Evolutionary conservation across 2,888 invertebrate species (phyloP).

Genomic region (Aphidius colemani): DNA sequence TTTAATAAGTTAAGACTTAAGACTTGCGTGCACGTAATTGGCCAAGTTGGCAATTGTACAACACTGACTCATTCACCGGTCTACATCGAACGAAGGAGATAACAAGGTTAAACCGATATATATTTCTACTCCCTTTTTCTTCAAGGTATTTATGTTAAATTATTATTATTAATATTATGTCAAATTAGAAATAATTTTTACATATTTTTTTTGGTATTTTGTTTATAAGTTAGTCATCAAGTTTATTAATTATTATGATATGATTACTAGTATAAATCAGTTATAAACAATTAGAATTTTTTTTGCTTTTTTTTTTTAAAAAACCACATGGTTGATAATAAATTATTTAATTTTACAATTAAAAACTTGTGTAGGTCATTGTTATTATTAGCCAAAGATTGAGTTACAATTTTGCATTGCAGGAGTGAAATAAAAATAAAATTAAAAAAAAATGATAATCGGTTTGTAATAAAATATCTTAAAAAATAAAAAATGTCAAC

Average conservation of each 20-base stretch:
- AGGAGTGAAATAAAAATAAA: background rate
- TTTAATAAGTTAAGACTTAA: too few relatives aligned
- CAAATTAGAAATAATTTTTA: background rate
- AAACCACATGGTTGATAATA: background rate
- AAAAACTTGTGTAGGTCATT: background rate
- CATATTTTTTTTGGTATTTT: too few relatives aligned
- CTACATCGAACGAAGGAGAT: constrained; percentile 10
- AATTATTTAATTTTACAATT: constrained; percentile 1
- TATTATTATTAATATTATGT: background rate
- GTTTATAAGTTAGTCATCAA: too few relatives aligned
- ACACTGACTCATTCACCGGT: background rate
- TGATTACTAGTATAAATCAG: background rate
- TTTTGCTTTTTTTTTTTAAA: background rate
- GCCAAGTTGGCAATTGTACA: constrained; percentile 10
- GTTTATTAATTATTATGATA: background rate
- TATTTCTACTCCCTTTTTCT: background rate
- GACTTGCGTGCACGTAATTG: background rate
- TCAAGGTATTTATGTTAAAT: background rate
- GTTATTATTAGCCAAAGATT: background rate
- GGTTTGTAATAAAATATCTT: too few relatives aligned
- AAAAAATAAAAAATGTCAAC: constrained; percentile 63
- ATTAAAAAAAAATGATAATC: background rate
- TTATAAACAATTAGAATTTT: background rate
- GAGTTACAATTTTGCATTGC: constrained; percentile 5
- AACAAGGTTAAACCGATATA: constrained; percentile 11